A percentile compares a stretch with the other conserved stretches of the same genome.
Evolutionary conservation across 2,888 invertebrate genomes (phyloP).

Genomic region (Agrochola lychnidis): DNA sequence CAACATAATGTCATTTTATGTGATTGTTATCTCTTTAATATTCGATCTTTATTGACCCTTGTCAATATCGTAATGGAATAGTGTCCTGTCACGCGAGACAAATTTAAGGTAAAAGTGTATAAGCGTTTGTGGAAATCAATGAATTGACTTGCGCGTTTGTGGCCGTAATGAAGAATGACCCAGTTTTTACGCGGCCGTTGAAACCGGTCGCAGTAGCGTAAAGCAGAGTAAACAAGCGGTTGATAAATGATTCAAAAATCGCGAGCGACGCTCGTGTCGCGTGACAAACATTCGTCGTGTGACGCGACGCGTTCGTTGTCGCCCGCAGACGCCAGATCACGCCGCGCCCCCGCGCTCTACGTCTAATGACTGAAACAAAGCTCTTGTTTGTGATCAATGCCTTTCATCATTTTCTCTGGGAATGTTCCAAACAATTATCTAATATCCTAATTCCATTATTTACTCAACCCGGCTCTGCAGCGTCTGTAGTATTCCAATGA

Average conservation of each 20-base stretch:
- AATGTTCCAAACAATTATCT: conserved; percentile 40
- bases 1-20: conserved; percentile 55
- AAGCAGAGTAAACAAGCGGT: conserved; percentile 74
- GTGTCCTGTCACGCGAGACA: conserved; percentile 69
- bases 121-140: conserved; percentile 67
- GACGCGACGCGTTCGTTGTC: conserved; percentile 58
- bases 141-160: conserved; percentile 68
- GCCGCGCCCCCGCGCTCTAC: conserved; percentile 45
- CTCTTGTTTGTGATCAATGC: conserved; percentile 66
- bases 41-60: conserved; percentile 70
- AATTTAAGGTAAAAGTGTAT: conserved; percentile 58
- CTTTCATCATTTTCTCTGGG: conserved; percentile 55
- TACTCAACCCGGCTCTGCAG: conserved; percentile 5
- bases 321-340: conserved; percentile 60
- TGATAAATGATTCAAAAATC: conserved; percentile 80
- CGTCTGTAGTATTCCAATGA: conserved; percentile 26
- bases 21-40: conserved; percentile 64
- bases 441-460: conserved; percentile 34
- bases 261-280: conserved; percentile 67
- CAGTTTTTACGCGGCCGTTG: conserved; percentile 66
- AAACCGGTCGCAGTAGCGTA: conserved; percentile 72
- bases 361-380: conserved; percentile 68
- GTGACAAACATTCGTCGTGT: conserved; percentile 63
- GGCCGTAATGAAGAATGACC: conserved; percentile 75
- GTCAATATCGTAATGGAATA: conserved; percentile 69